Base-by-base conservation (phyloP, 2,113 vertebrate species). In the Festucalex cinctus region DNA sequence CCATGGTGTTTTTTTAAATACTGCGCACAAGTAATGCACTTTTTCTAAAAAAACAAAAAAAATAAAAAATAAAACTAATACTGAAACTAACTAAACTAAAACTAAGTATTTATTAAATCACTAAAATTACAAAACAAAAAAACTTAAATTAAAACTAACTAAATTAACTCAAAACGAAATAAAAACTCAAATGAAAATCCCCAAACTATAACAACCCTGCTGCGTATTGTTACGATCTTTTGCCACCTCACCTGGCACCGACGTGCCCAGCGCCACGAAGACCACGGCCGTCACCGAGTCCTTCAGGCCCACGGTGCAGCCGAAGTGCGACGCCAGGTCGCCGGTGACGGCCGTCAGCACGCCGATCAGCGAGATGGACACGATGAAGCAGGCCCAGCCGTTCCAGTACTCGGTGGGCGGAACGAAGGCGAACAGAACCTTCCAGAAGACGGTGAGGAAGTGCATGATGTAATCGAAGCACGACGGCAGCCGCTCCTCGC, bases 391-490 rank as follows among this genome's bases (percentile, higher is more conserved):
- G 63, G 93, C 93, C 93, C 93, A 94, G 78, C 93, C 93, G 9
- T 93, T 94, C 93, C 92, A 93, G 86, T 94, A 94, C 83, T 94
- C 93, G 0, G 92, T 94, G 56, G 93, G 93, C 0, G 93, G 93
- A 35, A 94, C 93, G 19, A 93, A 94, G 51, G 93, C 93, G 3
- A 94, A 94, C 67, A 94, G 91, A 28, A 94, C 93, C 82, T 94
- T 94, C 93, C 93, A 94, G 91, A 94, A 94, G 57, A 94, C 93
- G 0, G 93, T 94, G 68, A 94, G 92, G 89, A 94, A 94, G 84
- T 94, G 93, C 93, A 94, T 94, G 88, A 94, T 94, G 87, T 94
- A 94, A 85, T 94, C 93, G 37, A 93, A 94, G 85, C 93, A 94
- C 73, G 92, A 94, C 6, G 93, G 93, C 71, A 94, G 90, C 6